Base-by-base conservation (phyloP, 2,797 vertebrate genomes). In the Falco columbarius region DNA sequence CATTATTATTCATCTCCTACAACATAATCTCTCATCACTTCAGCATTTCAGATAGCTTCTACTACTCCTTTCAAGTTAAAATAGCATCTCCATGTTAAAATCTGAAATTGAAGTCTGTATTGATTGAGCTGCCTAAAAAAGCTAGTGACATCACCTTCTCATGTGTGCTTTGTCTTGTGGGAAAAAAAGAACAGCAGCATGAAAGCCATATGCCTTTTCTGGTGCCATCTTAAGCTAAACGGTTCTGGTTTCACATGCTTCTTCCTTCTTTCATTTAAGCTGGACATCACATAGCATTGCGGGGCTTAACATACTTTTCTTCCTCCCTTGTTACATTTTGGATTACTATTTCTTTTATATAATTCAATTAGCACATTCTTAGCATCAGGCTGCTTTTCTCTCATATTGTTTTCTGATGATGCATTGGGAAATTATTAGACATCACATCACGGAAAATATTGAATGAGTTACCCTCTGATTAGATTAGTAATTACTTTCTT, bases 401-500 rank as follows among this genome's bases (percentile, higher is more conserved):
- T 54, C 51, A 23, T 75, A 34, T n/a, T 62, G 56, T 32, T 77
- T 91, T 90, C 80, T 83, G 80, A 26, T 40, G 40, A 68, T 1
- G 11, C 1, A 2, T 61, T 61, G 23, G 40, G 56, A 90, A 65
- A 67, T 88, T 72, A n/a, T 70, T 81, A 79, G 51, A 36, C 30
- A 70, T 47, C 19, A 21, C 3, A 6, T 81, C 61, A 16, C n/a
- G 58, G 62, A 61, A 89, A 70, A 40, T 59, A 66, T 23, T n/a
- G 42, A 72, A 49, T 10, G 30, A 66, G 22, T 62, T 59, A 34
- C 14, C 10, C 34, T 86, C 44, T 91, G 63, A 59, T 71, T 90
- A 83, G 23, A 76, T 85, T 42, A 85, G 46, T 49, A 91, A 67
- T 89, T 82, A 59, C 52, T 84, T 89, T 73, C n/a, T 90, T 95